Conservation (phyloP, 2,797 vertebrate species). For the Tragelaphus eurycerus region DNA sequence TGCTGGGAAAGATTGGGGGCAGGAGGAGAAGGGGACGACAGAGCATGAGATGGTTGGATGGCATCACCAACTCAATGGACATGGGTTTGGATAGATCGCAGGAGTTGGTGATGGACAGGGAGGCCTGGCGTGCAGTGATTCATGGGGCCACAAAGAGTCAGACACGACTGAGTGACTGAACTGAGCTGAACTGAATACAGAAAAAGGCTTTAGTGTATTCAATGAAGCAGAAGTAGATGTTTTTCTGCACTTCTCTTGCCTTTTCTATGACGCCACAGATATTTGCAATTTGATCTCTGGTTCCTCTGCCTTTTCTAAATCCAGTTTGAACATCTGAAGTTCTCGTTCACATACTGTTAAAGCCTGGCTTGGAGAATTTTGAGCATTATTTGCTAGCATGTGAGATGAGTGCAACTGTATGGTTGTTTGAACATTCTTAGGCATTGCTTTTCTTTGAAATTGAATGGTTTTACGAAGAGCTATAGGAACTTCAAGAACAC, state of each 20-base stretch:
- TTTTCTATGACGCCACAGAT: not conserved
- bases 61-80: not conserved
- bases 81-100: fast-evolving
- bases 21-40: not conserved
- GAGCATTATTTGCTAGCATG: not conserved
- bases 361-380: not conserved
- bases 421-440: not conserved
- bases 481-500: not conserved
- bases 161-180: not conserved
- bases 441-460: not conserved
- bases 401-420: not conserved
- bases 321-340: not conserved
- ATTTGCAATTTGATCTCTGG: not conserved
- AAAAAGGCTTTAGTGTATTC: not conserved
- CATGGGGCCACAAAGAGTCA: not conserved
- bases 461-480: not conserved
- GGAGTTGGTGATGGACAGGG: not conserved
- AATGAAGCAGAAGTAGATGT: not conserved
- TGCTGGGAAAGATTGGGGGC: not conserved
- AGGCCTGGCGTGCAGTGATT: not conserved
- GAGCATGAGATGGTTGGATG: not conserved
- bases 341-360: not conserved
- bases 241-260: not conserved
- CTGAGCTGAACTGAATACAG: not conserved
- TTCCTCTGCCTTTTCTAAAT: not conserved